Percentiles rank a stretch among this genome's conserved stretches.
Conservation (phyloP, 2,113 vertebrate genomes). For the Dascyllus trimaculatus region DNA sequence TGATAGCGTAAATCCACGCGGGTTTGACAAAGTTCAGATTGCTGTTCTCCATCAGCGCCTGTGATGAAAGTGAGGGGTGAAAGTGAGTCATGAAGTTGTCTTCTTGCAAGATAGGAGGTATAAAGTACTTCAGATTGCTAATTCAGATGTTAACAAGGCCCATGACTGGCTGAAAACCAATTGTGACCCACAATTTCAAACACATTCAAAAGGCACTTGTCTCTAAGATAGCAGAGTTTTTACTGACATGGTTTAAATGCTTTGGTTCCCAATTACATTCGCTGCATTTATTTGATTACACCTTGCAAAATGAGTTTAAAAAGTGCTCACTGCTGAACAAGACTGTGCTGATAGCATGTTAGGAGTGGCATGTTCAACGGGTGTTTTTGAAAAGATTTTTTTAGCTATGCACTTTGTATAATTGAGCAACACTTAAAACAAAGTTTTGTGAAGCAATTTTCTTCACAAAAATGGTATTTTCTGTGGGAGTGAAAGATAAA, state of each 20-base stretch:
- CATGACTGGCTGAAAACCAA: background rate
- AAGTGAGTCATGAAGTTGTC: slow-evolving; percentile 4
- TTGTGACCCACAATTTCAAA: background rate
- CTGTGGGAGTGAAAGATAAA: slow-evolving; percentile 11
- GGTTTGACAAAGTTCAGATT: slow-evolving; percentile 91
- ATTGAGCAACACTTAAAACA: background rate
- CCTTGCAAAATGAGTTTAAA: background rate
- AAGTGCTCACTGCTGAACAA: background rate
- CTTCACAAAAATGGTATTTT: background rate
- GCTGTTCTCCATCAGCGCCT: slow-evolving; percentile 91
- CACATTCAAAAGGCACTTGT: slow-evolving; percentile 2
- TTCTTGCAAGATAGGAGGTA: background rate
- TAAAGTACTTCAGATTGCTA: background rate
- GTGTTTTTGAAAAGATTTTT: background rate
- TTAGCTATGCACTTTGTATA: background rate
- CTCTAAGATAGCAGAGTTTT: background rate
- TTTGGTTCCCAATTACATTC: background rate
- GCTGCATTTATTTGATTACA: slow-evolving; percentile 6
- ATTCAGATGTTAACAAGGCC: slow-evolving; percentile 8
- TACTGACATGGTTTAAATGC: background rate
- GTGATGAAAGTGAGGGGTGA: slow-evolving; percentile 13
- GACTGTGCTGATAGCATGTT: background rate
- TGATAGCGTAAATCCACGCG: slow-evolving; percentile 91
- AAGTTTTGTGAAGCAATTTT: background rate
- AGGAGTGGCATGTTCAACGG: background rate